A percentile compares a stretch with the other conserved stretches of the same genome.
These are phyloP conservation scores for Eilema caniola DNA, from an alignment of 2,888 invertebrate genomes.

Conservation along the genomic window DNA sequence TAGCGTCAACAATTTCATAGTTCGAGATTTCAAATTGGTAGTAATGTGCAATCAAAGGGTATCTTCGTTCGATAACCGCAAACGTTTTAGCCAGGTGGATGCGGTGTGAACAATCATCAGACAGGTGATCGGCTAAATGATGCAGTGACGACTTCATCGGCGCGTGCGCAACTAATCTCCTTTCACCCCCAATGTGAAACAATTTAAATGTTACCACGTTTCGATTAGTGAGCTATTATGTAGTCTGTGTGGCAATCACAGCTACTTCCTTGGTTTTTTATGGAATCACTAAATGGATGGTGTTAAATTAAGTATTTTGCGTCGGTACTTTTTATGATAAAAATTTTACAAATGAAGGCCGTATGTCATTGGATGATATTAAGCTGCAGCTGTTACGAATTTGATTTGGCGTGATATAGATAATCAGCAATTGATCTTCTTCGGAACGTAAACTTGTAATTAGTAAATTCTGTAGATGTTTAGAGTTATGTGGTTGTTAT, in stretches of 20 bases:
- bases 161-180: constrained; percentile 78
- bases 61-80: constrained; percentile 58
- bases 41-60: constrained; percentile 44
- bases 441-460: constrained; percentile 39
- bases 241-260: constrained; percentile 69
- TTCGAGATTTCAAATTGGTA: constrained; percentile 30
- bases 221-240: constrained; percentile 58
- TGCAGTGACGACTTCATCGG: constrained; percentile 71
- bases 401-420: constrained; percentile 33
- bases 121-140: constrained; percentile 72
- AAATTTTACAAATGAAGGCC: constrained; percentile 46
- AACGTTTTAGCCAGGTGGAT: constrained; percentile 66
- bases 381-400: constrained; percentile 29
- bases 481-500: constrained; percentile 52
- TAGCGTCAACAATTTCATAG: constrained; percentile 22
- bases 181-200: constrained; percentile 64
- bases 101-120: constrained; percentile 43
- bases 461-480: constrained; percentile 53
- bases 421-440: constrained; percentile 36
- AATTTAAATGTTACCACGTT: constrained; percentile 60
- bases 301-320: constrained; percentile 76
- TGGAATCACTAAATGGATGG: constrained; percentile 66
- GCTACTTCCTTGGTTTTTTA: constrained; percentile 64
- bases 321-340: constrained; percentile 58
- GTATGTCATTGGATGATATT: constrained; percentile 26